Percentiles rank a stretch among this genome's conserved stretches.
Conservation (phyloP, 2,113 vertebrate genomes). For the Motacilla alba region DNA sequence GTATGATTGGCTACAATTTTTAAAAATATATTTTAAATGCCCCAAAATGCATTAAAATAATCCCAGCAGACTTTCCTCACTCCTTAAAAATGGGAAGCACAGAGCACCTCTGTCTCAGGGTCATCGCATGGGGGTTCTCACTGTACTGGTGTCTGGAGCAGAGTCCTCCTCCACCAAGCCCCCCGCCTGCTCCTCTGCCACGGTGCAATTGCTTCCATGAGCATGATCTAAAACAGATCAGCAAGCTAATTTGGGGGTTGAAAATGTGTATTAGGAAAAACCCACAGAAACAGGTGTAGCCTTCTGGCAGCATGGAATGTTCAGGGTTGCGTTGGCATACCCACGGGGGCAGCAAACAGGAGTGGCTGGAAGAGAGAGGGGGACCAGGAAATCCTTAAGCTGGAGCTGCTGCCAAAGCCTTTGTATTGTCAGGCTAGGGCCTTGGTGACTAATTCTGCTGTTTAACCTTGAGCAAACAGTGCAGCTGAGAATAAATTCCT, state of each 20-base stretch:
- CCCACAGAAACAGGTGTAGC: not conserved
- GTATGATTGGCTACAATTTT: not conserved
- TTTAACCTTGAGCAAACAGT: constrained; percentile 33
- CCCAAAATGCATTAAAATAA: not conserved
- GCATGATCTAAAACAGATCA: not conserved
- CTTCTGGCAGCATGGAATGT: fast-evolving
- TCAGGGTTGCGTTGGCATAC: not conserved
- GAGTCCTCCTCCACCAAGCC: not conserved
- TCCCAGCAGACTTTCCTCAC: not conserved
- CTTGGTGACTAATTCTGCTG: constrained; percentile 31
- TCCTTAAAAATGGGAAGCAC: not conserved
- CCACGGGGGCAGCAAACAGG: not conserved
- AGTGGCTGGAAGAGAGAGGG: not conserved
- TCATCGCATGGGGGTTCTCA: fast-evolving
- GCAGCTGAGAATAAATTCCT: not conserved
- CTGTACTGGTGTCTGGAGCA: fast-evolving
- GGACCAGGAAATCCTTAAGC: constrained; percentile 41
- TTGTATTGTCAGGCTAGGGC: constrained; percentile 1
- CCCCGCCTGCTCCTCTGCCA: not conserved
- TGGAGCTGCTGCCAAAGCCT: constrained; percentile 16
- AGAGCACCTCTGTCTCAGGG: not conserved
- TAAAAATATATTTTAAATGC: not conserved
- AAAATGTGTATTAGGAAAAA: not conserved
- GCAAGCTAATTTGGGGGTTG: not conserved
- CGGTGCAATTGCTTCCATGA: fast-evolving